phyloP scores from a whole-genome alignment of 2,888 invertebrate genomes.

The Scaeva pyrastri region DNA sequence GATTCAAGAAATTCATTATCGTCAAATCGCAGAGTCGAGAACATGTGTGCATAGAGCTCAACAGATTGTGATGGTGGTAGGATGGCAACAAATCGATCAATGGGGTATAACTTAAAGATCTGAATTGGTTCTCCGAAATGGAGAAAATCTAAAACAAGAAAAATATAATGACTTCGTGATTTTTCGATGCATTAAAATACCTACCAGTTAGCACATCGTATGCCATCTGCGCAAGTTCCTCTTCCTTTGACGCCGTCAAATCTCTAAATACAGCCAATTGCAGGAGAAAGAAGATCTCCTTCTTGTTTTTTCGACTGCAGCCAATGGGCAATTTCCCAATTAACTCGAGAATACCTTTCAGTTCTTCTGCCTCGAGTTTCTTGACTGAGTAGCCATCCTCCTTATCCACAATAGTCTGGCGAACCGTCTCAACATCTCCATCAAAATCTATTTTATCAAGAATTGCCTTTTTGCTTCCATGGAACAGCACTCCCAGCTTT shows the following conservation, averaged over 20 bases:
- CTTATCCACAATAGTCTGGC: constrained; percentile 45
- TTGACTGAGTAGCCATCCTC: constrained; percentile 63
- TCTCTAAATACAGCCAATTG: constrained; percentile 80
- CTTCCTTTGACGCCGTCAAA: constrained; percentile 76
- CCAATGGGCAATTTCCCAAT: constrained; percentile 79
- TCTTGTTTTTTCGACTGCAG: constrained; percentile 77
- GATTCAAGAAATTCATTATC: constrained; percentile 77
- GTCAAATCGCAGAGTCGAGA: constrained; percentile 77
- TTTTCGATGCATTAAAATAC: constrained; percentile 12
- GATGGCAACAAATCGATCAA: constrained; percentile 77
- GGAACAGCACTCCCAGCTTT: constrained; percentile 71
- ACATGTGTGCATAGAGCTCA: constrained; percentile 80
- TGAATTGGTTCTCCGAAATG: constrained; percentile 81
- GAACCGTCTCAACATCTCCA: constrained; percentile 45
- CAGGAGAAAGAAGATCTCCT: constrained; percentile 79
- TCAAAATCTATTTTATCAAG: constrained; percentile 76
- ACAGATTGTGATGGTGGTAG: constrained; percentile 77
- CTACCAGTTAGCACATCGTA: constrained; percentile 78
- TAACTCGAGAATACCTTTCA: constrained; percentile 75
- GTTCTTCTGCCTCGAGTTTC: constrained; percentile 74
- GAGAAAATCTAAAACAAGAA: constrained; percentile 78
- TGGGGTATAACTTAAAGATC: constrained; percentile 79
- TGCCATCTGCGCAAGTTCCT: constrained; percentile 68
- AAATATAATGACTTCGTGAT: neutral
- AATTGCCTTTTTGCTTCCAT: constrained; percentile 77